Percentiles rank a stretch among this genome's conserved stretches.
phyloP scores from a whole-genome alignment of 2,113 vertebrate genomes.

The Scopus umbretta region DNA sequence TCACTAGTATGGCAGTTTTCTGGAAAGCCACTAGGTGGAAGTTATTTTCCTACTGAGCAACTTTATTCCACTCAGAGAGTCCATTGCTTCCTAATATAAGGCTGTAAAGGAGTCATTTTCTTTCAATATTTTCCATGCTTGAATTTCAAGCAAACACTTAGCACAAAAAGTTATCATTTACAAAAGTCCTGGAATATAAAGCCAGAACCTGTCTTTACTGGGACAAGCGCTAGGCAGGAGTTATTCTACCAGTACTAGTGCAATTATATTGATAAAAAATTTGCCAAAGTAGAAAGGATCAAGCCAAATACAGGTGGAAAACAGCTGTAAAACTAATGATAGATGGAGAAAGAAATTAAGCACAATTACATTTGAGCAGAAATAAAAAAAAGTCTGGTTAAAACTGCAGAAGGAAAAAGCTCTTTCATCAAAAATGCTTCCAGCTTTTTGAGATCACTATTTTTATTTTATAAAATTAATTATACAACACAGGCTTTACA shows the following conservation, averaged over 20 bases:
- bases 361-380: background rate
- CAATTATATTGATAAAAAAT: background rate
- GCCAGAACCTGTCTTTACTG: background rate
- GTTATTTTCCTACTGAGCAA: conserved; percentile 43
- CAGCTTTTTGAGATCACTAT: background rate
- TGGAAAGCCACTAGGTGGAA: conserved; percentile 60
- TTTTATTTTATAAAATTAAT: conserved; percentile 28
- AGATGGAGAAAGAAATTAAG: background rate
- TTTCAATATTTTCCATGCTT: background rate
- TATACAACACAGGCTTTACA: background rate
- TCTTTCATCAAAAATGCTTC: background rate
- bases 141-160: background rate
- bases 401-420: background rate
- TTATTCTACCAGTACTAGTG: background rate
- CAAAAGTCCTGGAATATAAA: background rate
- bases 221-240: background rate
- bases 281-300: background rate
- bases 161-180: background rate
- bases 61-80: background rate
- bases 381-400: background rate
- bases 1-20: conserved; percentile 23
- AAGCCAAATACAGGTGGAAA: background rate
- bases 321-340: background rate
- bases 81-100: background rate
- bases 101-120: background rate